Conservation (phyloP, 2,888 invertebrate species). For the Sipunculus nudus region DNA sequence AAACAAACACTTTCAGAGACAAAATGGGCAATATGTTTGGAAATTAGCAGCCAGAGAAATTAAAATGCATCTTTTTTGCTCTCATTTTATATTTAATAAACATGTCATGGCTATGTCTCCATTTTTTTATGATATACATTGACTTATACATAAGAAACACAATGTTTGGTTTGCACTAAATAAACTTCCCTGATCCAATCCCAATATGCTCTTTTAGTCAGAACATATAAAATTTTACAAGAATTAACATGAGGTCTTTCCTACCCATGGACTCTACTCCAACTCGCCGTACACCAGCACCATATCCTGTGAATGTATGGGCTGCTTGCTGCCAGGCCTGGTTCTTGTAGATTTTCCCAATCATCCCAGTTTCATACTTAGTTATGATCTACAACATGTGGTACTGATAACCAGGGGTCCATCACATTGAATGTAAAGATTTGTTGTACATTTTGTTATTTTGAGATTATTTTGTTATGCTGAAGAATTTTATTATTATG, state of each 20-base stretch:
- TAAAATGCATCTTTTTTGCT: no score
- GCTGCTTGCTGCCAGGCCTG: conserved; percentile 42
- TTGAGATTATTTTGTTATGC: no score
- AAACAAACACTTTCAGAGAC: no score
- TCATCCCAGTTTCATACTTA: conserved; percentile 38
- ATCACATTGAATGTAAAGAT: background rate
- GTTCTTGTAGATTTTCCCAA: conserved; percentile 43
- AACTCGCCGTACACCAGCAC: conserved; percentile 46
- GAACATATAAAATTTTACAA: no score
- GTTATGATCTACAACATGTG: conserved; percentile 31
- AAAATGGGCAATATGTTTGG: no score
- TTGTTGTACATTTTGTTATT: no score
- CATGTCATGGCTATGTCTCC: no score
- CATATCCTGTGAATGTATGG: conserved; percentile 44
- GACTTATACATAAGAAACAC: background rate
- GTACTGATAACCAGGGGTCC: background rate
- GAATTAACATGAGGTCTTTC: no score
- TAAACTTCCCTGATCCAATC: background rate
- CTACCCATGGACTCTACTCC: conserved; percentile 45
- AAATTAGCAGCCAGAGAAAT: no score
- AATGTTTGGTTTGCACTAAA: background rate
- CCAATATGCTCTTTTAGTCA: background rate
- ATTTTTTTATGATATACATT: no score
- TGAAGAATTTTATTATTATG: no score
- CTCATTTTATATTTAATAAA: no score